Evolutionary conservation across 2,888 invertebrate genomes (phyloP), one percentile per base, ranked within the genome.

Genomic region (Aphidius colemani): DNA sequence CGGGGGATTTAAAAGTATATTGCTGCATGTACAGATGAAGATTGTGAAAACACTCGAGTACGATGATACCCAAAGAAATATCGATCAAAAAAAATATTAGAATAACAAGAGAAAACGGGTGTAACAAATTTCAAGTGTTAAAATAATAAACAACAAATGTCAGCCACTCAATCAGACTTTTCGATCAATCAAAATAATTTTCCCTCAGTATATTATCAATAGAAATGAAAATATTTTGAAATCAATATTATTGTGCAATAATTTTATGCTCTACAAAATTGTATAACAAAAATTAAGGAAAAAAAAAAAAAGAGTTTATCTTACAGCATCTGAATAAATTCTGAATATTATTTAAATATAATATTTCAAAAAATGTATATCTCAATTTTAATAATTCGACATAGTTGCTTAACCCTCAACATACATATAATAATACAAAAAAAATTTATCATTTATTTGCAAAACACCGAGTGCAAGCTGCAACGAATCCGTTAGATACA

Each of bases 381-480:
- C 65, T 67, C 41, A 39, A 68, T 67, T 66, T 63, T 55, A 53
- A 13, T 50, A 65, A 79, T 78, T 74, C 71, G 75, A 69, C 71
- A 71, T 67, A 69, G 63, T 67, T 49, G 65, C 71, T 76, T 72
- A 72, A 65, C 66, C 65, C 66, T 61, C 66, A 71, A 59, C 59
- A 78, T 78, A 75, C 76, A 75, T 76, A 74, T 76, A 72, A 73
- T 69, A 72, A 74, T 75, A 75, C 70, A 70, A 70, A 71, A 73
- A 30, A 30, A 30, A 30, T 30, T 30, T 30, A 30, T 30, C 30
- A 30, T 30, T 77, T 81, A 82, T 81, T 82, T 81, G 80, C 80
- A 81, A 81, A 81, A 80, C 80, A 69, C 70, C 50, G 63, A 30
- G 67, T 68, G 78, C 80, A 81, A 81, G 80, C 81, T 81, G 81